A percentile compares a stretch with the other conserved stretches of the same genome.
Evolutionary conservation across 2,113 vertebrate species (phyloP).

Genomic region (Calyptommatus sinebrachiatus): DNA sequence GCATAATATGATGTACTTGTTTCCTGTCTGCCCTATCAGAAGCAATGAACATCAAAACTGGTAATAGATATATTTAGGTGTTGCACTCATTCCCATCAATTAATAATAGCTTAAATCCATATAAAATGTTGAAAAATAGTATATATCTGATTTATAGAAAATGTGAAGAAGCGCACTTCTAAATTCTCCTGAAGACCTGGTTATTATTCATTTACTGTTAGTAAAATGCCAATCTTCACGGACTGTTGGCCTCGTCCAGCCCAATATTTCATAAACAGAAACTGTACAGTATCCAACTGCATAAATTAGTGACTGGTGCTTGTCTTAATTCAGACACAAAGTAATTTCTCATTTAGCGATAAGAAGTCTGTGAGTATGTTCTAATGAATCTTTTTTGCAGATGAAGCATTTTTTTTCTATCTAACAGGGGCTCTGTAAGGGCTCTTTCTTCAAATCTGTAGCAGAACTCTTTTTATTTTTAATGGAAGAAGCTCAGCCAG

Average conservation of each 20-base stretch:
- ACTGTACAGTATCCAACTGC: neutral
- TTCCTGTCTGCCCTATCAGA: neutral
- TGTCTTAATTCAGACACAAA: neutral
- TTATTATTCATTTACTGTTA: neutral
- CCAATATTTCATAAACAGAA: neutral
- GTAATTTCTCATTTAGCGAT: neutral
- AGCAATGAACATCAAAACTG: neutral
- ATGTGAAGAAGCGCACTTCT: neutral
- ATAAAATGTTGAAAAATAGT: neutral
- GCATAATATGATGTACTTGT: too few species aligned
- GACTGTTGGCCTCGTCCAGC: neutral
- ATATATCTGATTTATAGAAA: neutral
- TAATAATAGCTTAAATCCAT: neutral
- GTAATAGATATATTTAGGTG: neutral
- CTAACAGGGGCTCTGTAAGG: neutral
- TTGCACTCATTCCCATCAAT: neutral
- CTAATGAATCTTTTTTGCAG: neutral
- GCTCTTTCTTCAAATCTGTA: neutral
- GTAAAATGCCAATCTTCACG: neutral
- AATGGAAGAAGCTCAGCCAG: neutral
- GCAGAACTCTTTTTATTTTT: neutral
- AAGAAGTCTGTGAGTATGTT: neutral
- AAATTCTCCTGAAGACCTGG: neutral
- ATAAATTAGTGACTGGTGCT: neutral
- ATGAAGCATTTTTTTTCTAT: neutral